Conservation (phyloP, 2,888 invertebrate genomes). For the Loripinus fragilis region DNA sequence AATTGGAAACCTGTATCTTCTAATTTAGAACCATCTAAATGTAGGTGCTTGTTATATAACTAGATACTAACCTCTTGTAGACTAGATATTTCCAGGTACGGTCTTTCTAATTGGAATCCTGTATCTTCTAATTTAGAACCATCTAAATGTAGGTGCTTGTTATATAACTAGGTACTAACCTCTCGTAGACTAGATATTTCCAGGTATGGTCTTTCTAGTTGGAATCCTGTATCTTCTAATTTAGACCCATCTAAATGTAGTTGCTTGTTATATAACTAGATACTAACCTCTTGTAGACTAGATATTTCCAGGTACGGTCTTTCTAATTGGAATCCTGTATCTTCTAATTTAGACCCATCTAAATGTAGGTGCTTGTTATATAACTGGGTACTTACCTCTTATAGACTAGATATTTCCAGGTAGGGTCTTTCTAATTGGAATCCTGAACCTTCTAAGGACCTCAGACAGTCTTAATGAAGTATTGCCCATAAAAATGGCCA, state of each 20-base stretch:
- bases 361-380: conserved; percentile 79
- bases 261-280: no score
- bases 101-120: conserved; percentile 87
- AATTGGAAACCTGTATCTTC: conserved; percentile 86
- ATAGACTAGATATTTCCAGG: no score
- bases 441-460: conserved; percentile 84
- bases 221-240: no score
- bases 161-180: conserved; percentile 85
- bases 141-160: conserved; percentile 91
- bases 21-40: conserved; percentile 89
- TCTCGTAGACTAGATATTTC: conserved; percentile 87
- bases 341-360: conserved; percentile 10
- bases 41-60: conserved; percentile 91
- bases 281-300: conserved; percentile 86
- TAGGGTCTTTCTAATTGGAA: conserved; percentile 83
- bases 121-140: conserved; percentile 87
- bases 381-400: conserved; percentile 78
- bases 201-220: conserved; percentile 87
- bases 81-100: conserved; percentile 87
- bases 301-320: conserved; percentile 88
- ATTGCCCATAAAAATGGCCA: no score
- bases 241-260: no score
- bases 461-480: no score
- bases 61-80: conserved; percentile 86
- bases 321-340: conserved; percentile 86